These are phyloP conservation scores for Brachirus orientalis DNA, from an alignment of 2,113 vertebrate genomes.

Conservation along the genomic window DNA sequence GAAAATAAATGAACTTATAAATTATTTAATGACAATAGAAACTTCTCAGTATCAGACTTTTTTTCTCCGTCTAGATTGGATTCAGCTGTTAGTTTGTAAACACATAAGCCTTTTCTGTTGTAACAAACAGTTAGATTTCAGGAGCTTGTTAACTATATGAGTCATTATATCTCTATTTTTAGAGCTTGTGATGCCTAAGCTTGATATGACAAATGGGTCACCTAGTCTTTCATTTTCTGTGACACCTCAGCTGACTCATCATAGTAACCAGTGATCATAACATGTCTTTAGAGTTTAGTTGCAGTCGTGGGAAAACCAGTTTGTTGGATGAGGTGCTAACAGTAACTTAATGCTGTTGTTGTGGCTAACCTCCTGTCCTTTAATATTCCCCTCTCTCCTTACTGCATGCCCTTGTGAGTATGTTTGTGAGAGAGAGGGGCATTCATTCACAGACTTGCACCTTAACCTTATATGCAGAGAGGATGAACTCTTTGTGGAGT, in stretches of 20 bases:
- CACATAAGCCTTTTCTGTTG: neutral
- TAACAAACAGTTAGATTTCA: neutral
- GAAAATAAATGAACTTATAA: neutral
- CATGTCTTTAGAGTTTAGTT: neutral
- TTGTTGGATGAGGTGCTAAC: constrained; percentile 6
- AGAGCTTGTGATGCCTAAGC: constrained; percentile 10
- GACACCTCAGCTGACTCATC: constrained; percentile 16
- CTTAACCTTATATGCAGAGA: too few species aligned
- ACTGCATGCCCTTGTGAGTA: too few species aligned
- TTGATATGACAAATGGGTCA: constrained; percentile 4
- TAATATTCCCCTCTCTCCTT: too few species aligned
- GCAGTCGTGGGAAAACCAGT: constrained; percentile 36
- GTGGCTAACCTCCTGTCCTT: too few species aligned
- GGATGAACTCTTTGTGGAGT: too few species aligned
- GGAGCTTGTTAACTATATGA: neutral
- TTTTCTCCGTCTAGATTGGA: neutral
- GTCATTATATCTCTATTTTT: constrained; percentile 21
- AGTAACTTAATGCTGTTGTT: too few species aligned
- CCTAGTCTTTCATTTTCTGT: neutral
- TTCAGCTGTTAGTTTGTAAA: neutral
- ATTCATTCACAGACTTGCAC: too few species aligned
- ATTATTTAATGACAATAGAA: neutral
- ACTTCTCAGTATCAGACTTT: neutral
- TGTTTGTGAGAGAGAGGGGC: too few species aligned
- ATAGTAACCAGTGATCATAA: neutral